Base-by-base conservation (phyloP, 2,113 vertebrate species). In the Thermophis baileyi region DNA sequence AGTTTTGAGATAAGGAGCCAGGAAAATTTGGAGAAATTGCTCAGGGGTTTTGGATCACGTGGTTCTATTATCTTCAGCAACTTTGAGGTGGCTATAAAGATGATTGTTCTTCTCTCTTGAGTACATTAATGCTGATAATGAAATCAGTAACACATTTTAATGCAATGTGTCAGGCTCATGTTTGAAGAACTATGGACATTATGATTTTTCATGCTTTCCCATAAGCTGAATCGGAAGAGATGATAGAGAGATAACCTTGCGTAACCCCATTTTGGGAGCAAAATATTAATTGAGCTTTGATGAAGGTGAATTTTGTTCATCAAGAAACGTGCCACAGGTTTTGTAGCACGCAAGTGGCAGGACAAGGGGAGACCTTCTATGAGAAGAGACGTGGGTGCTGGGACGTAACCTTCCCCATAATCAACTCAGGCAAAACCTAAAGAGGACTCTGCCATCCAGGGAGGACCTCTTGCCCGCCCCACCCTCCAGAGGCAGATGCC, bases 111-210 rank as follows among this genome's bases (percentile, higher is more conserved):
- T 93, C 20, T 93, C 55, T 74, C 57, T 94, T 94, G 93, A 12
- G 95, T 93, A 94, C 86, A 91, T 91, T 85, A 90, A 86, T 25
- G 93, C 94, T 93, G 91, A n/a, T 18, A 91, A 91, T 24, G 90
- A 95, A 96, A 92, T 69, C 91, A 95, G 35, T 9, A 44, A 92
- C 69, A 69, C 93, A 51, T 35, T 94, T 97, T 95, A 92, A 92
- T 95, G 85, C 96, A 95, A 90, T 89, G 16, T 87, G 93, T 55
- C 87, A 92, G 93, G 50, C 88, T 53, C 57, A 87, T 22, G 94
- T 94, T 92, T 89, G 93, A 94, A 93, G 92, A 16, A 30, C 46
- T 51, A 27, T 30, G 6, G 3, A 27, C 3, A 11, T 57, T 74
- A 16, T 40, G 3, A n/a, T 12, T 92, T 50, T 27, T 14, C 5